Percentiles rank a stretch among this genome's conserved stretches.
These are phyloP conservation scores for Eulemur macaco DNA, from an alignment of 2,113 vertebrate genomes.

Conservation along the genomic window DNA sequence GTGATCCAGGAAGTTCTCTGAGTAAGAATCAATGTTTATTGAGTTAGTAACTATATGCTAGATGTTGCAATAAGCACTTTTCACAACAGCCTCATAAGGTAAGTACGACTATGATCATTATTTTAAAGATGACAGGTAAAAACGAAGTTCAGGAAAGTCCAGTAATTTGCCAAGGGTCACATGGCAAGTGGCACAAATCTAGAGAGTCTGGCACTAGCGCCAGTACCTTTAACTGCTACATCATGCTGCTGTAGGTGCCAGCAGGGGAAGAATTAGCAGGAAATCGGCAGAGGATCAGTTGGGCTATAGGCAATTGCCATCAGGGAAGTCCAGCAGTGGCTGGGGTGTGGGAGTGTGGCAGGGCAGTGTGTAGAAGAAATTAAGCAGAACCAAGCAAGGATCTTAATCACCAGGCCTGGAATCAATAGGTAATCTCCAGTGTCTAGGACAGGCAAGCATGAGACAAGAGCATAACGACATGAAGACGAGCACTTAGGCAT, in stretches of 20 bases:
- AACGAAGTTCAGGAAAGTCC: neutral
- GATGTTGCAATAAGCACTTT: neutral
- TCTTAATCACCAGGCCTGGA: neutral
- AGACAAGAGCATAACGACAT: neutral
- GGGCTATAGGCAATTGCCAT: neutral
- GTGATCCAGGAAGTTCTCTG: neutral
- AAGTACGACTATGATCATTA: neutral
- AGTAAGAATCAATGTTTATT: neutral
- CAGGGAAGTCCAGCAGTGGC: neutral
- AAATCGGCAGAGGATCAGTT: neutral
- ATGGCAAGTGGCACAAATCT: neutral
- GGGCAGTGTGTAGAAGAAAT: neutral
- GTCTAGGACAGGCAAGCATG: neutral
- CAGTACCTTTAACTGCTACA: neutral
- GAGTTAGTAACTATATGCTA: neutral
- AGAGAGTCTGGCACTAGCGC: neutral
- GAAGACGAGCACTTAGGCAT: neutral
- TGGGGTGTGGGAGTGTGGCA: neutral
- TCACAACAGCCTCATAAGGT: neutral
- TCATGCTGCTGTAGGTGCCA: neutral
- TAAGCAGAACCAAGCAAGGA: neutral
- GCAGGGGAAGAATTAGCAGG: neutral
- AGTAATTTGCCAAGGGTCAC: neutral
- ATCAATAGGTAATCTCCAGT: neutral
- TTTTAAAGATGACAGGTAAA: conserved; percentile 18